Evolutionary conservation across 2,113 vertebrate species (phyloP).

Genomic region (Bufo gargarizans): DNA sequence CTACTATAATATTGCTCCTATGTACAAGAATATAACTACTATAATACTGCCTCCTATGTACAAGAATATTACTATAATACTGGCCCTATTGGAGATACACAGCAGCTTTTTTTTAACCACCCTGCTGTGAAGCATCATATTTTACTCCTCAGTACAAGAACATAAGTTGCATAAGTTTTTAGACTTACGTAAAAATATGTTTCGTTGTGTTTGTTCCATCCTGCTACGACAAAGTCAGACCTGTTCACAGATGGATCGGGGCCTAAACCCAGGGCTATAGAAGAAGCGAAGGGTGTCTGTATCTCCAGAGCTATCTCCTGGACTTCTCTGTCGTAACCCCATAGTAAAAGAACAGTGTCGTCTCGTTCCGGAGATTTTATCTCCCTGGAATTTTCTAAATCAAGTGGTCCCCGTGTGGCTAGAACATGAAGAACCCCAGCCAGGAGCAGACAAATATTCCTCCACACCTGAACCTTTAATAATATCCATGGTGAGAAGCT

Average conservation of each 20-base stretch:
- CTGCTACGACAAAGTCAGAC: constrained; percentile 76
- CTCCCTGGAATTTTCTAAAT: not conserved
- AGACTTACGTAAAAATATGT: constrained; percentile 76
- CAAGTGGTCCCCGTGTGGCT: not conserved
- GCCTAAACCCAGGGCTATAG: constrained; percentile 78
- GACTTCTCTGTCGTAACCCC: constrained; percentile 71
- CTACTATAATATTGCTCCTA: too few species aligned
- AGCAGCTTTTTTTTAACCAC: not conserved
- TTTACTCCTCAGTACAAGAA: not conserved
- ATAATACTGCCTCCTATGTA: too few species aligned
- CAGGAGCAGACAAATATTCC: not conserved
- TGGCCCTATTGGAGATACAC: not conserved
- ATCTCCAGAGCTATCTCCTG: constrained; percentile 75
- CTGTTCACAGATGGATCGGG: constrained; percentile 66
- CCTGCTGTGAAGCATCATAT: not conserved
- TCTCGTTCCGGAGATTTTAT: not conserved
- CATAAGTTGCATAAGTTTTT: not conserved
- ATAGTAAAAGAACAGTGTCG: constrained; percentile 60
- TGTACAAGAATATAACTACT: too few species aligned
- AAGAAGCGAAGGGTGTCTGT: constrained; percentile 71
- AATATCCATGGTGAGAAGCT: constrained; percentile 16
- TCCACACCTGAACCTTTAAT: not conserved
- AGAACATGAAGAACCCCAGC: not conserved
- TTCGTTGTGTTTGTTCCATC: constrained; percentile 64
- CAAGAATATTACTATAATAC: too few species aligned